Evolutionary conservation across 2,113 vertebrate species (phyloP).

Genomic region (Pituophis catenifer): DNA sequence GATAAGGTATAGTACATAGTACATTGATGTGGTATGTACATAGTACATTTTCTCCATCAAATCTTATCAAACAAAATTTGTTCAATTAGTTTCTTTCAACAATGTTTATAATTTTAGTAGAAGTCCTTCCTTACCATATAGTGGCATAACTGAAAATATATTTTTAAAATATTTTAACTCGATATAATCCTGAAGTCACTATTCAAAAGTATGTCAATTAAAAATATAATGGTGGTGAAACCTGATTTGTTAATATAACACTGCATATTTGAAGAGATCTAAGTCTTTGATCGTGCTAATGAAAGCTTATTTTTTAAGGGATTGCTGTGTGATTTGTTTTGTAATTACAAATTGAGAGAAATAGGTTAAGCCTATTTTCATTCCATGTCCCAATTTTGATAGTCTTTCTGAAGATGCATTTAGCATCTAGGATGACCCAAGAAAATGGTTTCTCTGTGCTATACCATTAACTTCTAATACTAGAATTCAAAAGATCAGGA

Average conservation of each 20-base stretch:
- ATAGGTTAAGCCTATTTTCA: neutral
- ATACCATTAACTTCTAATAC: neutral
- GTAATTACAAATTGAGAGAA: neutral
- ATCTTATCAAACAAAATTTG: neutral
- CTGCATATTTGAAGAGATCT: neutral
- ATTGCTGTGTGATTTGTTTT: neutral
- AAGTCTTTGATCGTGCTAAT: neutral
- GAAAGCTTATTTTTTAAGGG: neutral
- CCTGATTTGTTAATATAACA: neutral
- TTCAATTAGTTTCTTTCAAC: neutral
- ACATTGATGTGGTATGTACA: neutral
- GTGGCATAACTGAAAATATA: neutral
- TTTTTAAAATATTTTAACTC: neutral
- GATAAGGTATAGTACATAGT: neutral
- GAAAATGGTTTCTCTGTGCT: neutral
- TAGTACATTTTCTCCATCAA: neutral
- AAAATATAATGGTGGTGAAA: neutral
- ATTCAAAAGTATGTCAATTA: neutral
- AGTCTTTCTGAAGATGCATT: neutral
- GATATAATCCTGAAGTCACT: neutral
- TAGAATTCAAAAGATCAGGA: neutral
- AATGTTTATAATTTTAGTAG: neutral
- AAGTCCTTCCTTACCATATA: neutral
- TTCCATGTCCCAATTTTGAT: neutral
- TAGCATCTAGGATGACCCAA: neutral